A percentile compares a stretch with the other conserved stretches of the same genome.
phyloP scores from a whole-genome alignment of 2,113 vertebrate species.

The Leucopsar rothschildi region DNA sequence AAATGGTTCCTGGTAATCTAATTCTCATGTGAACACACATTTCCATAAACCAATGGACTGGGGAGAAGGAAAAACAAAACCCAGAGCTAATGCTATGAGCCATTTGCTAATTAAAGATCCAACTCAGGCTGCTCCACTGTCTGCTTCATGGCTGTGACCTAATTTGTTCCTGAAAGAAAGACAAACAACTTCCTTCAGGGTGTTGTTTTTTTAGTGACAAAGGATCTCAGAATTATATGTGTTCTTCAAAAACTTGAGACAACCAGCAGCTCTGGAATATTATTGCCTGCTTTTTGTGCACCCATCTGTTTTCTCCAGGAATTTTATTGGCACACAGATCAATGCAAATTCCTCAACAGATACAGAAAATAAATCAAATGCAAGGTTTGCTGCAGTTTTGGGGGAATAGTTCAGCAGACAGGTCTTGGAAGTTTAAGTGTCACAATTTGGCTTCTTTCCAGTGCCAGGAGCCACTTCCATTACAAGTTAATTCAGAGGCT shows the following conservation, averaged over 20 bases:
- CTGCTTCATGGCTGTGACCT: slow-evolving; percentile 10
- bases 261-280: background rate
- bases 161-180: slow-evolving; percentile 25
- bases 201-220: background rate
- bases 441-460: background rate
- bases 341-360: background rate
- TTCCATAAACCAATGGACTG: background rate
- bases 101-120: slow-evolving; percentile 26
- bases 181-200: background rate
- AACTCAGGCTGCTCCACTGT: background rate
- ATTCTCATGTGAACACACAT: background rate
- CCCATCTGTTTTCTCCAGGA: background rate
- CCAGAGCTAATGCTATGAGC: slow-evolving; percentile 10
- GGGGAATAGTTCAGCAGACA: background rate
- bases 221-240: background rate
- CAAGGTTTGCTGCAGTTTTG: background rate
- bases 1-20: background rate
- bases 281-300: accelerated
- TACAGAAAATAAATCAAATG: background rate
- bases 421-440: background rate
- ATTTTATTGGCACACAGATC: accelerated
- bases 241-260: background rate
- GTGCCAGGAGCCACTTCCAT: background rate
- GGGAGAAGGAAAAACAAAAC: background rate
- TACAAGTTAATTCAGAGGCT: slow-evolving; percentile 9